Evolutionary conservation across 2,113 vertebrate genomes (phyloP), one percentile per base, ranked within the genome.

Genomic region (Corvus moneduloides): DNA sequence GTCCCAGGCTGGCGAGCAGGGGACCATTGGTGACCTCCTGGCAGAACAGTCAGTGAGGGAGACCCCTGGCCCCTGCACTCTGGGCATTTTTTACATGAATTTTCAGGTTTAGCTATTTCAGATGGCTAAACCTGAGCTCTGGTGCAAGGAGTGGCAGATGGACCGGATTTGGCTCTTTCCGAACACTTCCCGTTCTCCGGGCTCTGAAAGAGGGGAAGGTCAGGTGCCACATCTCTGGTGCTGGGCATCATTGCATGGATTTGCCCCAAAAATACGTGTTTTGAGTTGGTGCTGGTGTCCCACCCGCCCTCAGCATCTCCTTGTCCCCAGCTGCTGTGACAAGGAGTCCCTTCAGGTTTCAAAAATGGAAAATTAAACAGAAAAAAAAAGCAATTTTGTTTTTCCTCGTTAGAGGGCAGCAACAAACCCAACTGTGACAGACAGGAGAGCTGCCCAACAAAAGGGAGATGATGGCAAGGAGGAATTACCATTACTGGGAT

Each of bases 371-470:
- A 85, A 54, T 8, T 13, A 30, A 30, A 12, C 4, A 7, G 13
- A 6, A 44, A 55, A 73, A 26, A 67, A 41, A 14, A 5, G 90
- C 46, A 89, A 17, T 73, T 83, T 69, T 72, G 13, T 7, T 79
- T 91, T 87, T 58, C 16, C 54, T 87, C 95, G 9, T 93, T 84
- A 95, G 95, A 93, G 95, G 95, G 96, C 95, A 87, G 84, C 72
- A 78, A 43, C 27, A 72, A 84, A 82, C 84, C 22, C 66, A 20
- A 5, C 4, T 3, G 87, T 32, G 24, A 77, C 56, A 23, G 16
- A 69, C 55, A 23, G 32, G 33, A 63, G 43, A 4, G 1, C 3
- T 44, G 52, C 30, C 27, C 32, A 37, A 7, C n/a, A 54, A 49
- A 68, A 22, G 22, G 26, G 10, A 35, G 26, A 27, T 2, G 13